Conservation (phyloP, 2,888 invertebrate species). For the Sycophila texana region DNA sequence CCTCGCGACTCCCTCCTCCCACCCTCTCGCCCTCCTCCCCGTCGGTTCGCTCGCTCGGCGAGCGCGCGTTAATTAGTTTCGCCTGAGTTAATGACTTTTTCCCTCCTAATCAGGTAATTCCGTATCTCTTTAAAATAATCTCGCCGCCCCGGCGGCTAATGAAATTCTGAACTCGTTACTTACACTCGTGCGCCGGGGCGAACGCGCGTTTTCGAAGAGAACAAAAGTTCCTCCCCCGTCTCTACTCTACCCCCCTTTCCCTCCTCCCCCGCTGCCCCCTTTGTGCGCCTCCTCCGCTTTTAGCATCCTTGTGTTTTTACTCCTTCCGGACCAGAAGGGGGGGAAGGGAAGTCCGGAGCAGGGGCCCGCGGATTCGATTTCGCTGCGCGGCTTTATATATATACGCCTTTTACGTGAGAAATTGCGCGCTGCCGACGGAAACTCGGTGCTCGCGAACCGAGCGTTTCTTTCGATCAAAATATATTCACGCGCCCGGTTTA, state of each 20-base stretch:
- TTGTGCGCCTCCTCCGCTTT: not conserved
- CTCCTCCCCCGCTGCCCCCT: not conserved
- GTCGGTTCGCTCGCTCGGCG: constrained; percentile 52
- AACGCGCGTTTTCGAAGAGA: constrained; percentile 32
- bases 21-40: constrained; percentile 1
- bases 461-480: constrained; percentile 37
- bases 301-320: constrained; percentile 48
- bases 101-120: constrained; percentile 76
- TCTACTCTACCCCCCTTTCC: not conserved
- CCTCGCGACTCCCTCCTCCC: constrained; percentile 40
- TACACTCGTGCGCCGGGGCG: constrained; percentile 66
- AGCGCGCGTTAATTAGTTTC: constrained; percentile 76
- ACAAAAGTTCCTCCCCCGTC: constrained; percentile 49
- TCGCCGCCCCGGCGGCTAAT: constrained; percentile 75
- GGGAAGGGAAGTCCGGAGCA: not conserved
- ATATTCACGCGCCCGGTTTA: not conserved
- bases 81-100: constrained; percentile 76
- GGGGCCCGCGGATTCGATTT: constrained; percentile 22
- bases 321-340: constrained; percentile 19
- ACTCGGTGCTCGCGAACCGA: constrained; percentile 56
- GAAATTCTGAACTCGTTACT: constrained; percentile 76
- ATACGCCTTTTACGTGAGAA: constrained; percentile 40
- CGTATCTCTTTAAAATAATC: constrained; percentile 77
- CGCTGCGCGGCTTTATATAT: not conserved
- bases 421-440: constrained; percentile 48